Percentiles rank a stretch among this genome's conserved stretches.
Conservation (phyloP, 2,113 vertebrate species). For the Mustela lutreola region DNA sequence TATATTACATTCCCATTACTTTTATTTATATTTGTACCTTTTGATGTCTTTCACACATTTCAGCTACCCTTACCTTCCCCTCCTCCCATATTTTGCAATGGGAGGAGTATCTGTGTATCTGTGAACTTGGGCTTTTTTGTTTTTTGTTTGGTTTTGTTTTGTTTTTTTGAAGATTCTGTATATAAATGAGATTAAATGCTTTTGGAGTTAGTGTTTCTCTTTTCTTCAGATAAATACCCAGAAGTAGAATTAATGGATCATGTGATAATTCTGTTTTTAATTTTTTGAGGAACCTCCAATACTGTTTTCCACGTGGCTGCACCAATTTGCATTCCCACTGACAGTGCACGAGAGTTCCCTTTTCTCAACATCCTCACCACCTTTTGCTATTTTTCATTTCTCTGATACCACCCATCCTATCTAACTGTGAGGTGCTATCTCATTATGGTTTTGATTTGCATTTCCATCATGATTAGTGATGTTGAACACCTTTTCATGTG, state of each 20-base stretch:
- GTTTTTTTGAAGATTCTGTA: background rate
- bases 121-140: background rate
- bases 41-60: background rate
- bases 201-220: background rate
- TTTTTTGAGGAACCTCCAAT: background rate
- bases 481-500: background rate
- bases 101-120: background rate
- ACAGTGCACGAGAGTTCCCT: background rate
- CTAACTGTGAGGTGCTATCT: background rate
- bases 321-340: background rate
- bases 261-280: background rate
- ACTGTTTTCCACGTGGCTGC: background rate
- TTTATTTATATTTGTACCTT: slow-evolving; percentile 39
- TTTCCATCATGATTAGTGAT: background rate
- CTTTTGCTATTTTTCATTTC: background rate
- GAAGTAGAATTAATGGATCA: background rate
- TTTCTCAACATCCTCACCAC: background rate
- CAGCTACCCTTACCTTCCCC: no score
- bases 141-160: background rate
- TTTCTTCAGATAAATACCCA: background rate
- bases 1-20: background rate
- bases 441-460: slow-evolving; percentile 23
- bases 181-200: background rate
- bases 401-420: background rate
- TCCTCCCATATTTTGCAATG: background rate